Evolutionary conservation across 2,888 invertebrate species (phyloP).

Genomic region (Disparrhopalites patrizii): DNA sequence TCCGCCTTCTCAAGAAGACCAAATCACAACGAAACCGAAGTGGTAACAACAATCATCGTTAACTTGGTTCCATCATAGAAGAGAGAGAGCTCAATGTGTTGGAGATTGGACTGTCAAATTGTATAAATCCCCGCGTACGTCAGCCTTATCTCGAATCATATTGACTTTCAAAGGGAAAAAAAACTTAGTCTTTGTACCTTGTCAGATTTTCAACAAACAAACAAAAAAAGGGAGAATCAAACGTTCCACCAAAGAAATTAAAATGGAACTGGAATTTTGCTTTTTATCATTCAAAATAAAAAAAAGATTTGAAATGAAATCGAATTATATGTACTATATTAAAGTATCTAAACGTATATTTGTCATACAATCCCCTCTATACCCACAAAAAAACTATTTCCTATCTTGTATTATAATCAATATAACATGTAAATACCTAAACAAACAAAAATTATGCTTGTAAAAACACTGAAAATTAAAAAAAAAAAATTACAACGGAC

Average conservation of each 20-base stretch:
- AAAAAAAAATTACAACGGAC: no score
- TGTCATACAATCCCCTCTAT: neutral
- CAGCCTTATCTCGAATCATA: no score
- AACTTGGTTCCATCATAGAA: conserved; percentile 7
- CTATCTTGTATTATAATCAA: neutral
- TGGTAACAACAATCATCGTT: conserved; percentile 22
- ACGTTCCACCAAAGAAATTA: neutral
- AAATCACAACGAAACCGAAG: conserved; percentile 28
- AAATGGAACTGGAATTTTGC: neutral
- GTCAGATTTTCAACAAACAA: conserved; percentile 5
- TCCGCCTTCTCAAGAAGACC: conserved; percentile 66
- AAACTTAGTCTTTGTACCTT: conserved; percentile 22
- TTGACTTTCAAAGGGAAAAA: no score
- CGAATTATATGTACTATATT: neutral
- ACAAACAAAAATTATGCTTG: no score
- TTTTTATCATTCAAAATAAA: neutral
- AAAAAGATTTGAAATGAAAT: no score
- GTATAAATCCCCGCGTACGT: no score
- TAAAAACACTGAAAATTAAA: no score
- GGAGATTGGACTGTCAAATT: no score
- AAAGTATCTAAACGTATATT: neutral
- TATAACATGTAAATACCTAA: neutral
- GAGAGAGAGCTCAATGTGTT: no score
- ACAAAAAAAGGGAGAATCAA: no score
- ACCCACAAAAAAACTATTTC: neutral